These are phyloP conservation scores for Siderastrea radians DNA, from an alignment of 92 coral and sea anemone species.

Conservation along the genomic window DNA sequence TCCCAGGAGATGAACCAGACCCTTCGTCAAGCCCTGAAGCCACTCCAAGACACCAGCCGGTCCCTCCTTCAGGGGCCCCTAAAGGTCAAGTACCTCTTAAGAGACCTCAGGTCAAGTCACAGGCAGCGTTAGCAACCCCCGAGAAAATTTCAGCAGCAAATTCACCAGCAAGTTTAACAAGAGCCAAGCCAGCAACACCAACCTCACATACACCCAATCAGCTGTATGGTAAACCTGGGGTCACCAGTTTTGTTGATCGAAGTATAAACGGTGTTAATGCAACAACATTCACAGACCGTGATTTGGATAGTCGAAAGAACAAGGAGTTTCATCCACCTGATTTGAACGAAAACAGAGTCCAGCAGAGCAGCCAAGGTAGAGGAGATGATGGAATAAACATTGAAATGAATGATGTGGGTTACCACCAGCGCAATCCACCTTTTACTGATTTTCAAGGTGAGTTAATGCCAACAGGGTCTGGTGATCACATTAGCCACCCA, in stretches of 20 bases:
- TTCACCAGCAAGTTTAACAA: conserved; percentile 35
- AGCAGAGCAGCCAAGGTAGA: conserved; percentile 19
- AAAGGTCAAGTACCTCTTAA: conserved; percentile 41
- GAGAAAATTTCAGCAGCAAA: conserved; percentile 32
- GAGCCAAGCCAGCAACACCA: conserved; percentile 21
- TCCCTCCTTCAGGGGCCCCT: conserved; percentile 73
- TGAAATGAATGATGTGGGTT: conserved; percentile 77
- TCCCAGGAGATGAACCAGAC: conserved; percentile 85
- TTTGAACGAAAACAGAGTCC: conserved; percentile 43
- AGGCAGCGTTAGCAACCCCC: conserved; percentile 28
- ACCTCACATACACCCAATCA: conserved; percentile 72
- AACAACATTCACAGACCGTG: conserved; percentile 56
- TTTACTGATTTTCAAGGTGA: conserved; percentile 93
- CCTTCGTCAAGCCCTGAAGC: conserved; percentile 84
- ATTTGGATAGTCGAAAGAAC: conserved; percentile 53
- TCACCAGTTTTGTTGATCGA: conserved; percentile 80
- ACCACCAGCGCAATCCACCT: conserved; percentile 78
- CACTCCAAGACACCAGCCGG: conserved; percentile 74
- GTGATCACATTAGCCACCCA: not conserved
- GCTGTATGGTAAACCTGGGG: conserved; percentile 83
- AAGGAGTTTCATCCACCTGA: conserved; percentile 54
- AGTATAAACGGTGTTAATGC: conserved; percentile 41
- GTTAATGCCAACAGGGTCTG: not conserved
- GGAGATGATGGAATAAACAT: conserved; percentile 39
- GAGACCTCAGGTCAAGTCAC: conserved; percentile 40